These are phyloP conservation scores for Speoplatyrhinus poulsoni DNA, from an alignment of 2,113 vertebrate species.

Conservation along the genomic window DNA sequence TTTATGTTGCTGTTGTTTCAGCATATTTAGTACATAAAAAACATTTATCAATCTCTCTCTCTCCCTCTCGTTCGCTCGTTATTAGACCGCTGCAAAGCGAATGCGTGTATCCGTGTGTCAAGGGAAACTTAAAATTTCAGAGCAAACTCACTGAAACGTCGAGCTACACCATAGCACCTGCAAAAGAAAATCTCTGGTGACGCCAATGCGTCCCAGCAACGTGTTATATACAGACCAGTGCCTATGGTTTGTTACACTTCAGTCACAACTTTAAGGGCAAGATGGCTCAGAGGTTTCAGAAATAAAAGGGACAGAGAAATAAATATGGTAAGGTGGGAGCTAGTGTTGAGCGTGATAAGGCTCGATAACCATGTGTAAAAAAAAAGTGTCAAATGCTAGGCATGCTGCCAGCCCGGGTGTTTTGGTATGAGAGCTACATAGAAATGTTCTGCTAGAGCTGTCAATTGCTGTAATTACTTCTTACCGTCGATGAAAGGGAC, in stretches of 20 bases:
- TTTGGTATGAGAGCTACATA: conserved; percentile 31
- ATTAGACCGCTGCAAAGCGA: no score
- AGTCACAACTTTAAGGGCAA: conserved; percentile 32
- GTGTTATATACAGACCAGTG: conserved; percentile 43
- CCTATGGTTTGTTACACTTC: conserved; percentile 49
- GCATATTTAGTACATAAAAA: neutral
- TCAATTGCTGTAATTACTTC: conserved; percentile 41
- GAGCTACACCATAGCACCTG: no score
- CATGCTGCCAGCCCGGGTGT: conserved; percentile 27
- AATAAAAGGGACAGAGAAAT: conserved; percentile 5
- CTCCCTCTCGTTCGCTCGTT: no score
- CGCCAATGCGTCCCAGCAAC: conserved; percentile 43
- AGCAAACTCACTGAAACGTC: no score
- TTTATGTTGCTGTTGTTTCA: no score
- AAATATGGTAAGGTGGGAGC: neutral
- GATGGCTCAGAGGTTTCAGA: conserved; percentile 1
- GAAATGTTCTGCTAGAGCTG: conserved; percentile 33
- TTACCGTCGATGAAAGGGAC: conserved; percentile 28
- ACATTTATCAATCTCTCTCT: no score
- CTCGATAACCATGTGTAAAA: neutral
- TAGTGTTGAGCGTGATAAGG: neutral
- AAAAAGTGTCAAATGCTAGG: conserved; percentile 3
- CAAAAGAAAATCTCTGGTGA: no score
- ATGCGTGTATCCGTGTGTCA: no score
- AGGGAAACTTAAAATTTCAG: no score